These are phyloP conservation scores for Epinephelus cyanopodus DNA, from an alignment of 2,113 vertebrate species.

Conservation along the genomic window DNA sequence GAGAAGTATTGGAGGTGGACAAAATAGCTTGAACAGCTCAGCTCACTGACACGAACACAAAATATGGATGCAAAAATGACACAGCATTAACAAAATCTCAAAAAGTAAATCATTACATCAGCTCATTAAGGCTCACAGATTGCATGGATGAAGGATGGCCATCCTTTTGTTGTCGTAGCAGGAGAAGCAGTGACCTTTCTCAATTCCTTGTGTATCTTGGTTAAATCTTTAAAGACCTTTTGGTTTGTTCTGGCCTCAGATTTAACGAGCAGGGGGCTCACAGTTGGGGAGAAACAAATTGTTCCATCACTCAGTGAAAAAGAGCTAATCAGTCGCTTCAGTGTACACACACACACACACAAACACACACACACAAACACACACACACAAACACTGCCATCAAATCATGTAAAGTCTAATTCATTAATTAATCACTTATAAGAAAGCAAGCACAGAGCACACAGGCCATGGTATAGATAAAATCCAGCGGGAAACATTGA, in stretches of 20 bases:
- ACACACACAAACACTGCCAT: constrained; percentile 1
- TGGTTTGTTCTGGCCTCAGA: not conserved
- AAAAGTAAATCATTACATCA: not conserved
- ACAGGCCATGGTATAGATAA: not conserved
- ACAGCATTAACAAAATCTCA: not conserved
- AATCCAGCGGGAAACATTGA: not conserved
- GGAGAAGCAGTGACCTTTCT: not conserved
- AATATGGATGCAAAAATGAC: not conserved
- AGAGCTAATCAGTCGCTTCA: constrained; percentile 9
- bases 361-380: not conserved
- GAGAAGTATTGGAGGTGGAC: too few species aligned
- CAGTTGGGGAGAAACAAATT: constrained; percentile 29
- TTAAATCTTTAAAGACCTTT: not conserved
- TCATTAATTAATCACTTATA: constrained; percentile 1
- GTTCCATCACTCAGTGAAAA: not conserved
- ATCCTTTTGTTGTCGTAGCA: not conserved
- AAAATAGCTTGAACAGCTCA: not conserved
- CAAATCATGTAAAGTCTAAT: not conserved
- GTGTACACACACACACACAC: constrained; percentile 2
- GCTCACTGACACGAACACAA: not conserved
- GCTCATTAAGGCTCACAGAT: not conserved
- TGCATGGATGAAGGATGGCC: not conserved
- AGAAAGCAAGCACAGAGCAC: constrained; percentile 4
- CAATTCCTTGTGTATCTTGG: not conserved
- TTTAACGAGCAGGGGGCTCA: constrained; percentile 19